phyloP scores from a whole-genome alignment of 2,888 invertebrate genomes.

The Lithosia quadra region DNA sequence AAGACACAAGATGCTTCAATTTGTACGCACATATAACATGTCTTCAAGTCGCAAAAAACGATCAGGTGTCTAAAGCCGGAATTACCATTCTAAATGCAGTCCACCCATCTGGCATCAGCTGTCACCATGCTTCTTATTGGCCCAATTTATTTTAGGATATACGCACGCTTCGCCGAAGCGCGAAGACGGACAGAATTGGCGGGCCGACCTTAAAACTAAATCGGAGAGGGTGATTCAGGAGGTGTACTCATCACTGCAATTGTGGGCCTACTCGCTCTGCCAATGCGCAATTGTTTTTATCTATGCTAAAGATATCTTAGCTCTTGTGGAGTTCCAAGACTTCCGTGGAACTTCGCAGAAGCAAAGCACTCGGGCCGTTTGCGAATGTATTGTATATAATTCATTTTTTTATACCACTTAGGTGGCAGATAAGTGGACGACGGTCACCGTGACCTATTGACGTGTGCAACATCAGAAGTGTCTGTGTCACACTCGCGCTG shows the following conservation, averaged over 20 bases:
- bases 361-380: too few relatives aligned
- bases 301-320: constrained; percentile 10
- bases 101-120: constrained; percentile 44
- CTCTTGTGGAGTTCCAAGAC: background rate
- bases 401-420: too few relatives aligned
- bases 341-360: background rate
- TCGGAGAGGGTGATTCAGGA: constrained; percentile 46
- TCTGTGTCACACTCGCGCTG: too few relatives aligned
- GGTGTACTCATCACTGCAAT: constrained; percentile 35
- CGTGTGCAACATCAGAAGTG: too few relatives aligned
- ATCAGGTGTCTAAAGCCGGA: constrained; percentile 28
- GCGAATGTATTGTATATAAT: too few relatives aligned
- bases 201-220: constrained; percentile 52
- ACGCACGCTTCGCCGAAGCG: constrained; percentile 46
- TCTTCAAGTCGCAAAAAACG: background rate
- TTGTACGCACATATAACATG: background rate
- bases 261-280: constrained; percentile 38
- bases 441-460: too few relatives aligned
- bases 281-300: constrained; percentile 40
- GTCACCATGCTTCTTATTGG: constrained; percentile 51
- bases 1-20: background rate
- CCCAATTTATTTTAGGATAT: constrained; percentile 49
- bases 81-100: constrained; percentile 42
- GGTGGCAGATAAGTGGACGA: too few relatives aligned
- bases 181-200: constrained; percentile 49